Base-by-base conservation (phyloP, 1,140 invertebrate genomes). In the Drosophila burlai region DNA sequence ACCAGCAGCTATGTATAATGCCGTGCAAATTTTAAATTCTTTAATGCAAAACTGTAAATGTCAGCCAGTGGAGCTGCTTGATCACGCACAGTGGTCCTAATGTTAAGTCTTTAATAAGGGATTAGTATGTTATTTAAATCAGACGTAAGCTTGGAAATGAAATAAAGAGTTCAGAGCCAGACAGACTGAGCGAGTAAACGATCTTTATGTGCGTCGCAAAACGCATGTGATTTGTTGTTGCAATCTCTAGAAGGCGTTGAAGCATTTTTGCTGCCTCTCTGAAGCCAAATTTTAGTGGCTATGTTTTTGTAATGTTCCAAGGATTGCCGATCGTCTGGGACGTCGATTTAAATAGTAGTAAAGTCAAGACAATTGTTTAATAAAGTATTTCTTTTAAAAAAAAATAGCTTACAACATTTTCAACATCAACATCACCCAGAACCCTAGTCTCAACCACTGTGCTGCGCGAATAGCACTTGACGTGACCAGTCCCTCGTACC, bases 1-100 rank as follows among this genome's bases (percentile, higher is more conserved):
- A 62, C 55, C 66, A 50, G 18, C 71, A 43, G 68, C 74, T 57
- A 50, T 26, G 13, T 29, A 36, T 40, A 52, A 46, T 50, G 62
- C 45, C 50, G 36, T 36, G 66, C 49, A 75, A 74, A 60, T 76
- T 83, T 64, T n/a, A 45, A 73, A 83, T 89, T 83, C 83, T 83
- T 74, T n/a, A 38, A 61, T 62, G 31, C 46, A 38, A 66, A 74
- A 67, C 62, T 42, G 58, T 49, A 87, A 87, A 87, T 87, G 84
- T 87, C 83, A 87, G 57, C 49, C 31, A 15, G 43, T 16, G 34
- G 29, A 34, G 26, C 31, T 40, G 26, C 26, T 21, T n/a, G 54
- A 60, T 36, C 8, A n/a, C 11, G 63, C 75, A 82, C 81, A 64
- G 69, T 83, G 81, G 76, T 59, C 16, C 15, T 15, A 31, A 61